Conservation (phyloP, 2,888 invertebrate genomes). For the Spisula subtruncata region DNA sequence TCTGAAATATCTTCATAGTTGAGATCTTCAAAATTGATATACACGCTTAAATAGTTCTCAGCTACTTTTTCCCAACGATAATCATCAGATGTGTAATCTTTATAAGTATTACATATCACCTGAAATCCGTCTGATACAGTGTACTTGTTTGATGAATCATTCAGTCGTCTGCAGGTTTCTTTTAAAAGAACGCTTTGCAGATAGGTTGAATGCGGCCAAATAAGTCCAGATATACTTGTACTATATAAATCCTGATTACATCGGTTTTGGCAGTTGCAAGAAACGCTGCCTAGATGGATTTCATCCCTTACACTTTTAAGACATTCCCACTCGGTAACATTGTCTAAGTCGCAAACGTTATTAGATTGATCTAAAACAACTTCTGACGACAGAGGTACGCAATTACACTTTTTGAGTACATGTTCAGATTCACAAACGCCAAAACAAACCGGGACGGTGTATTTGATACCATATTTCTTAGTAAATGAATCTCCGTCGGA, state of each 20-base stretch:
- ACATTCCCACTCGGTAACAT: neutral
- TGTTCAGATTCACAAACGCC: constrained; percentile 19
- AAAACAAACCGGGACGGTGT: constrained; percentile 30
- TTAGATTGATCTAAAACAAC: neutral
- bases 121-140: neutral
- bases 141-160: neutral
- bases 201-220: constrained; percentile 32
- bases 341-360: constrained; percentile 28
- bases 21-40: constrained; percentile 39
- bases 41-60: neutral
- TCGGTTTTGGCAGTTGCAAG: constrained; percentile 12
- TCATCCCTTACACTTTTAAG: neutral
- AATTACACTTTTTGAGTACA: neutral
- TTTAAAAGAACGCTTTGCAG: constrained; percentile 10
- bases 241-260: constrained; percentile 11
- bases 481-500: constrained; percentile 12
- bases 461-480: constrained; percentile 13
- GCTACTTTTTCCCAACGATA: neutral
- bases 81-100: too few relatives aligned
- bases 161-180: constrained; percentile 16
- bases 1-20: constrained; percentile 32
- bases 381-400: neutral
- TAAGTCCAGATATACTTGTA: constrained; percentile 3
- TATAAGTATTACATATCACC: neutral
- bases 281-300: neutral